phyloP scores from a whole-genome alignment of 2,113 vertebrate species.

The Neotragus pygmaeus region DNA sequence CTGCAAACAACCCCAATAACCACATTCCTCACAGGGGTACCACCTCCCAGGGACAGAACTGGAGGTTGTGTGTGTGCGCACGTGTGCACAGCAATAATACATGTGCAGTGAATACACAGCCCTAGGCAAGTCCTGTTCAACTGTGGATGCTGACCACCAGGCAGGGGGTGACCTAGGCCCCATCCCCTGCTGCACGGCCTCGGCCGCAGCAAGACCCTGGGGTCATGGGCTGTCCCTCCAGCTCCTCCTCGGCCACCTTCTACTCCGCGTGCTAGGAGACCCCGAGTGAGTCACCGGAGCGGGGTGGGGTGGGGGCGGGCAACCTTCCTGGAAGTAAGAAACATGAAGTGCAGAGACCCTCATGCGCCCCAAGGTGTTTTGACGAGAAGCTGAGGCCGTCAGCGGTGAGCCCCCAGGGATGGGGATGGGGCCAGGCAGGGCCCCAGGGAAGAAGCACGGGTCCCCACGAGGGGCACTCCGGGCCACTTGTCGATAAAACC shows the following conservation, averaged over 20 bases:
- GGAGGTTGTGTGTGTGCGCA: rapidly evolving
- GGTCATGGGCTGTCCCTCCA: neutral
- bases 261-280: neutral
- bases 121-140: neutral
- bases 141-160: neutral
- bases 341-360: neutral
- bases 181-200: rapidly evolving
- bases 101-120: neutral
- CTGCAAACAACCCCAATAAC: neutral
- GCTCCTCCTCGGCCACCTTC: neutral
- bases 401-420: neutral
- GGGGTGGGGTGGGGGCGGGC: neutral
- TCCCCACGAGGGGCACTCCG: rapidly evolving
- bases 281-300: neutral
- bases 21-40: neutral
- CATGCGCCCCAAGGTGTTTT: neutral
- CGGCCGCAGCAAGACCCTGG: rapidly evolving
- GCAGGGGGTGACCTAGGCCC: neutral
- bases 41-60: neutral
- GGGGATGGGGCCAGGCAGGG: neutral
- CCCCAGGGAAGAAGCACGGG: neutral
- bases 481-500: neutral
- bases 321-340: neutral
- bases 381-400: neutral
- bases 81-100: neutral